Percentiles rank a stretch among this genome's conserved stretches.
Evolutionary conservation across 2,797 vertebrate genomes (phyloP).

Genomic region (Pitangus sulphuratus): DNA sequence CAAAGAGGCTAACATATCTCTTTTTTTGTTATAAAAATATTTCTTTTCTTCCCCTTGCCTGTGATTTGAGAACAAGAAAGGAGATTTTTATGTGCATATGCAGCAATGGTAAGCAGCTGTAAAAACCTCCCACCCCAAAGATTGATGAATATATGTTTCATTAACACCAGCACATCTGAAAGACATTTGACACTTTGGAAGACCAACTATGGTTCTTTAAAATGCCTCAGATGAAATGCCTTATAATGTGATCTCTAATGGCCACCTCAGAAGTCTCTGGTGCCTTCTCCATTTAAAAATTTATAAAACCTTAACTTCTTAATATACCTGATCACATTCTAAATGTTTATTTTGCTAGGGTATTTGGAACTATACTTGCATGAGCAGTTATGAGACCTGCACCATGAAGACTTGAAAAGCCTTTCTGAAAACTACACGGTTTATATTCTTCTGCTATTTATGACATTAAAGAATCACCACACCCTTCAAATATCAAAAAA

Average conservation of each 20-base stretch:
- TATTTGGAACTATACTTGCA: background rate
- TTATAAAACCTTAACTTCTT: background rate
- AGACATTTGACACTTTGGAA: constrained; percentile 62
- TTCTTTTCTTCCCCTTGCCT: constrained; percentile 9
- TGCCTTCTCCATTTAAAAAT: background rate
- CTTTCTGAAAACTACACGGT: background rate
- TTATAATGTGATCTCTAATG: background rate
- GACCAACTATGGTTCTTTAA: constrained; percentile 44
- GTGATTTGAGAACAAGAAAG: constrained; percentile 19
- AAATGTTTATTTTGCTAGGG: background rate
- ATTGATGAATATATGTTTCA: constrained; percentile 67
- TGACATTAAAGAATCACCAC: background rate
- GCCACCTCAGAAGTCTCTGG: background rate
- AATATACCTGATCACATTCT: background rate
- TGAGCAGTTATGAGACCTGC: background rate
- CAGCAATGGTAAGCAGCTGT: constrained; percentile 56
- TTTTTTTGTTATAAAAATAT: constrained; percentile 42
- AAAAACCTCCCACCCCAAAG: constrained; percentile 49
- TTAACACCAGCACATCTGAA: constrained; percentile 69
- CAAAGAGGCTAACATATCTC: background rate
- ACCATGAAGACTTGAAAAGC: background rate
- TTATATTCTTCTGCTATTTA: background rate
- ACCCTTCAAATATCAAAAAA: background rate
- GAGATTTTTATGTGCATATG: constrained; percentile 46
- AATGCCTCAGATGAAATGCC: constrained; percentile 11